Evolutionary conservation across 2,888 invertebrate species (phyloP), one percentile per base, ranked within the genome.

Genomic region (Lottia gigantea): DNA sequence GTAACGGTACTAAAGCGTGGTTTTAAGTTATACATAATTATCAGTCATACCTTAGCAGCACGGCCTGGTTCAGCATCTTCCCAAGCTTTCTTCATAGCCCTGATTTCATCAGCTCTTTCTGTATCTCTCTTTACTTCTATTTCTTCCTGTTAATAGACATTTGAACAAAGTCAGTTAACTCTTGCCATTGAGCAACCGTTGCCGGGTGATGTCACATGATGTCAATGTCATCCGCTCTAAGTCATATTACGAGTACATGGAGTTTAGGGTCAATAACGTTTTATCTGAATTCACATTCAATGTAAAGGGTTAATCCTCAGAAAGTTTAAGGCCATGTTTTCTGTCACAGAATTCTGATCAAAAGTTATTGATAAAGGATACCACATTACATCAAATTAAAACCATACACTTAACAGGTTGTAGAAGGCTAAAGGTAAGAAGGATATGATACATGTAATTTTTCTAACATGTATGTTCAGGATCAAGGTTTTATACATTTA

Each of bases 11-110:
- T n/a, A n/a, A n/a, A n/a, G n/a, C 31, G 3, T 31, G 31, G 31
- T 31, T 31, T 6, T 31, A 31, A 40, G 11, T 11, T 40, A 40
- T 40, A 40, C 7, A 40, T 6, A 8, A 40, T 11, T 40, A 40
- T 31, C 31, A 25, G 15, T 47, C 65, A 46, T 72, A 85, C 86
- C 80, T 88, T 88, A 46, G 86, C 88, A 49, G 88, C 87, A n/a
- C 89, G 71, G 1, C 88, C 88, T 7, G 87, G 87, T 70, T 88
- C 87, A 14, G 88, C 86, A 71, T 86, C 87, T 70, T 89, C 88
- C 88, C 89, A 89, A 1, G 88, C 88, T 74, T 83, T 86, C 83
- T 89, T 89, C 80, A 88, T 81, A 12, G 88, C 86, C 62, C 85
- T 74, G 64, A 88, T 87, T 76, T 88, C 86, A 78, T 88, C 88